Conservation (phyloP, 2,113 vertebrate species). For the Procapra przewalskii region DNA sequence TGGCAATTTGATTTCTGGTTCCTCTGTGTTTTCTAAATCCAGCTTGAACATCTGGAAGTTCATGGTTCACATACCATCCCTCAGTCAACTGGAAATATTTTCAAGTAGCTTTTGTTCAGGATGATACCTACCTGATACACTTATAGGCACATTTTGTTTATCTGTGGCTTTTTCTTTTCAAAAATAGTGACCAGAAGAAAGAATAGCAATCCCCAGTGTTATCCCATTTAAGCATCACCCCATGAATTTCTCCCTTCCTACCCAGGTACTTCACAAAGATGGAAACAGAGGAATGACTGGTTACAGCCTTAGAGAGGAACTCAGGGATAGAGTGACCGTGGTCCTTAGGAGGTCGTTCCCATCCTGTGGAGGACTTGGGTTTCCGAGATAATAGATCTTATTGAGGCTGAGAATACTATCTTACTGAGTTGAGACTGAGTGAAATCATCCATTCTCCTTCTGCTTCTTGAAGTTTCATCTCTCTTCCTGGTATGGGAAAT, state of each 20-base stretch:
- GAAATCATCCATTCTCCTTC: not conserved
- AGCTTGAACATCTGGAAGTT: not conserved
- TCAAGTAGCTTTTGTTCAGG: not conserved
- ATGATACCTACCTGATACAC: not conserved
- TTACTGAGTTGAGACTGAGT: not conserved
- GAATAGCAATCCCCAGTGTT: not conserved
- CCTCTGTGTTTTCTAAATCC: not conserved
- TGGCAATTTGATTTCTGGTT: not conserved
- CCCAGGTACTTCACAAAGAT: not conserved
- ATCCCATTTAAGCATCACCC: not conserved
- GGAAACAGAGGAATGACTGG: not conserved
- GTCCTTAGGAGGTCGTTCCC: not conserved
- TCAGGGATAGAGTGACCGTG: not conserved
- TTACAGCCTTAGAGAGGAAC: not conserved
- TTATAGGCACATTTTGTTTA: not conserved
- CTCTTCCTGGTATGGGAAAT: not conserved
- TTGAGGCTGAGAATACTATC: not conserved
- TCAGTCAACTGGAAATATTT: not conserved
- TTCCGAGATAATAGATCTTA: not conserved
- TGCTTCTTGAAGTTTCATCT: not conserved
- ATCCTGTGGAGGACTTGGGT: not conserved
- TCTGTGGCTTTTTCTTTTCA: not conserved
- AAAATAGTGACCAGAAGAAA: not conserved
- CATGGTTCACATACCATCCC: not conserved
- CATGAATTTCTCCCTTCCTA: not conserved